A percentile compares a stretch with the other conserved stretches of the same genome.
phyloP scores from a whole-genome alignment of 30 jellyfish, hydroid and myxozoan genomes.

The Pseudorhiza aurosa region DNA sequence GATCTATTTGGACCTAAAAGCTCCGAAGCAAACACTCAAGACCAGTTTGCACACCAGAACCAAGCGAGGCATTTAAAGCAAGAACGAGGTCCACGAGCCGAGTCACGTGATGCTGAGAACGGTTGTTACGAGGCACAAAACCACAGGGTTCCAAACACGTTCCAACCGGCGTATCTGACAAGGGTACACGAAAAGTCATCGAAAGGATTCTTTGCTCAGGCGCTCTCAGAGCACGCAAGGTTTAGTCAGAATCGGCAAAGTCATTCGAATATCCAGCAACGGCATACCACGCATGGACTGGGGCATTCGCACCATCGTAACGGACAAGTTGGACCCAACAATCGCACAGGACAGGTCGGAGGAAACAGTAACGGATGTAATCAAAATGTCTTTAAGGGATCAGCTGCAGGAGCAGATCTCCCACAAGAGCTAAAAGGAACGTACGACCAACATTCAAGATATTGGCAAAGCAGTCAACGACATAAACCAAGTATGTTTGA shows the following conservation, averaged over 20 bases:
- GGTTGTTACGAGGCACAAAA: slow-evolving; percentile 4
- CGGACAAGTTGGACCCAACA: slow-evolving; percentile 8
- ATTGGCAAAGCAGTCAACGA: slow-evolving; percentile 27
- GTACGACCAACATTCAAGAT: slow-evolving; percentile 9
- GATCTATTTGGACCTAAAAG: slow-evolving; percentile 38
- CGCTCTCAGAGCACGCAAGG: slow-evolving; percentile 63
- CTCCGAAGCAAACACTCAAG: slow-evolving; percentile 6
- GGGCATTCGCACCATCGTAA: not conserved
- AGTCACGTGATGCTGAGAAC: not conserved
- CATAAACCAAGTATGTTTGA: slow-evolving; percentile 59
- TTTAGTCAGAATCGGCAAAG: slow-evolving; percentile 21
- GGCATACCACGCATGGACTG: slow-evolving; percentile 6
- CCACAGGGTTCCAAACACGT: slow-evolving; percentile 2
- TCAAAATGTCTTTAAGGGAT: not conserved
- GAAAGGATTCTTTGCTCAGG: slow-evolving; percentile 61
- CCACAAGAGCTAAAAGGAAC: not conserved
- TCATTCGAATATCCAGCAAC: not conserved
- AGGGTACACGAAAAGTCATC: slow-evolving; percentile 27
- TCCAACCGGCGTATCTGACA: not conserved
- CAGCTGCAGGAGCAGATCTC: not conserved
- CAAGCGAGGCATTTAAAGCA: slow-evolving; percentile 19
- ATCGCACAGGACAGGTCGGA: slow-evolving; percentile 1
- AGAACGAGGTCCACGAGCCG: slow-evolving; percentile 29
- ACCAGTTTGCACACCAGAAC: not conserved
- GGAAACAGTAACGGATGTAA: not conserved